These are phyloP conservation scores for Gryllus longicercus DNA, from an alignment of 2,888 invertebrate genomes.

Conservation along the genomic window DNA sequence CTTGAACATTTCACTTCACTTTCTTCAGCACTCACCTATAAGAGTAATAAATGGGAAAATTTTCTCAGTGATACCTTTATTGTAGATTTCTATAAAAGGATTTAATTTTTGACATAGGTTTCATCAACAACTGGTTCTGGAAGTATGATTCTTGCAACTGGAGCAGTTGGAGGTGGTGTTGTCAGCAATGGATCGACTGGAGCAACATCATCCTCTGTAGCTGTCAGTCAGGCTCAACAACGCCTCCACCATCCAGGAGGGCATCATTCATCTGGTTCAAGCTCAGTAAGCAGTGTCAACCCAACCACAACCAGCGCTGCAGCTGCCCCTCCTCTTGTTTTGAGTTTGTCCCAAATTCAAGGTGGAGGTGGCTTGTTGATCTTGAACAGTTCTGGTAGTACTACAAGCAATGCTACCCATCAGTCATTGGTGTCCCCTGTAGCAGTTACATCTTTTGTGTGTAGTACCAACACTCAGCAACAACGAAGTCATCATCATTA, in stretches of 20 bases:
- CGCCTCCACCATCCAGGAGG: slow-evolving; percentile 42
- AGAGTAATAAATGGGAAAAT: too few species aligned
- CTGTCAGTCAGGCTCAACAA: slow-evolving; percentile 34
- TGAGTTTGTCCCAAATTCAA: slow-evolving; percentile 81
- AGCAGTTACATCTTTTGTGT: slow-evolving; percentile 59
- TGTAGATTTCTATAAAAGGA: too few species aligned
- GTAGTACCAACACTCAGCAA: slow-evolving; percentile 52
- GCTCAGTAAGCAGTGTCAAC: slow-evolving; percentile 23
- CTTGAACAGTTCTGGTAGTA: slow-evolving; percentile 57
- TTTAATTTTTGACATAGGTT: slow-evolving; percentile 51
- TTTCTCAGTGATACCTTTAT: too few species aligned
- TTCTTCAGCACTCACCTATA: too few species aligned
- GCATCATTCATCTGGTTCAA: slow-evolving; percentile 40
- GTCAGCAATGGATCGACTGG: slow-evolving; percentile 43
- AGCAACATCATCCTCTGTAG: slow-evolving; percentile 49
- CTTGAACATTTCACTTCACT: too few species aligned
- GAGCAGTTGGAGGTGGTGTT: slow-evolving; percentile 35
- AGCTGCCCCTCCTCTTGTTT: slow-evolving; percentile 60
- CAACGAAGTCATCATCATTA: slow-evolving; percentile 50
- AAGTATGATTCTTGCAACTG: slow-evolving; percentile 55
- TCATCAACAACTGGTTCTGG: slow-evolving; percentile 72
- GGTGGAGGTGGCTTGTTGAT: slow-evolving; percentile 78
- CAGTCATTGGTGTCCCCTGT: slow-evolving; percentile 58
- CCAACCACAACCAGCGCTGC: slow-evolving; percentile 30
- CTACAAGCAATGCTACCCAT: slow-evolving; percentile 42